Evolutionary conservation across 2,888 invertebrate genomes (phyloP), one percentile per base, ranked within the genome.

Genomic region (Calephelis perditalis): DNA sequence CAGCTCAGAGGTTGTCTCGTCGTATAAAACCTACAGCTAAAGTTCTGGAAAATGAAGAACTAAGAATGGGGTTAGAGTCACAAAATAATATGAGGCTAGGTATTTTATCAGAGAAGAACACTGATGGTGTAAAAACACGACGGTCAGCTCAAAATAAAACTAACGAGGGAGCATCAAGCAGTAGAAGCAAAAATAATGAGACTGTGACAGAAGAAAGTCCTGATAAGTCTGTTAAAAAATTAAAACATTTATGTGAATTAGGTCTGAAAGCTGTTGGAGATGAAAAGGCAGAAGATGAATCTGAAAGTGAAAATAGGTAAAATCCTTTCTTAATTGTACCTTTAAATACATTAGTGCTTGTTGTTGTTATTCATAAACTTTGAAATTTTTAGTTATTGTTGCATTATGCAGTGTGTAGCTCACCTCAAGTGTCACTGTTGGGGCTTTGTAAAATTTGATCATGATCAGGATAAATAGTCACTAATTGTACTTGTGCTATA

Each of bases 1-100:
- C 82, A 4, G 74, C 79, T 2, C 82, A 82, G 61, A 71, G 88
- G 12, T 66, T 81, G 8, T 84, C 86, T 0, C 86, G 94, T 5
- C 90, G 93, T 60, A 92, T 94, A 59, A 94, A 94, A 74, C 93
- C 94, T 7, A 94, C 94, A 4, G 91, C 92, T 7, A 94, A 94
- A 77, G 92, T 94, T 56, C 79, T 94, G 36, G 94, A 93, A 35
- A 94, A 94, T 73, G 91, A 94, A 70, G 94, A 93, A 70, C 70
- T 93, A 55, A 86, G 91, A 59, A 91, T 92, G 61, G 92, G 92
- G 7, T 81, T 92, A 43, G 92, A 92, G 70, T 90, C 91, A 7
- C 92, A 91, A 70, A 92, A 92, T 66, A 92, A 91, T 73, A 91
- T 89, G 3, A 82, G 92, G 2, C 82, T 92, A 56, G 92, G 91